Evolutionary conservation across 2,888 invertebrate genomes (phyloP).

Genomic region (Caenorhabditis sp.): DNA sequence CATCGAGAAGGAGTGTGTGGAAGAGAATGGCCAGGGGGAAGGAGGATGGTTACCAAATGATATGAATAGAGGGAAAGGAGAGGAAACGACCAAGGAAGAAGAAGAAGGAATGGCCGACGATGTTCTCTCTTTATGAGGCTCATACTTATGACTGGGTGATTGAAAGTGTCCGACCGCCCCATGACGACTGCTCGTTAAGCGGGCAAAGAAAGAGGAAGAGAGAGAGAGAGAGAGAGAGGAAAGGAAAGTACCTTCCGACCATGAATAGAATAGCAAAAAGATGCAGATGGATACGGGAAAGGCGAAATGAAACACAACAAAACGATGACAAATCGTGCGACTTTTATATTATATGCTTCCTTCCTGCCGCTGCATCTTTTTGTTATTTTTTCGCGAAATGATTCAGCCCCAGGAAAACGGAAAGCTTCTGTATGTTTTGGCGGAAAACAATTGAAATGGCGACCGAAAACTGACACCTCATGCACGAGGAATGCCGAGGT

Average conservation of each 20-base stretch:
- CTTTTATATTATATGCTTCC: constrained; percentile 16
- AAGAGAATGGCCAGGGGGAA: constrained; percentile 6
- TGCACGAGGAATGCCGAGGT: constrained; percentile 41
- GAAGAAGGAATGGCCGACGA: neutral
- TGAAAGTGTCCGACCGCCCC: too few relatives aligned
- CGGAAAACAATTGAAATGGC: neutral
- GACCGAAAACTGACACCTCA: constrained; percentile 45
- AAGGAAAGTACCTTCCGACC: too few relatives aligned
- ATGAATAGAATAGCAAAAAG: constrained; percentile 19
- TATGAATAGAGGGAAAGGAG: constrained; percentile 1
- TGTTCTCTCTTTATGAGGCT: constrained; percentile 3
- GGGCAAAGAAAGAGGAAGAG: neutral
- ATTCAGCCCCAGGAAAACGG: constrained; percentile 9
- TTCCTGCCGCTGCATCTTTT: neutral
- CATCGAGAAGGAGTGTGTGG: neutral
- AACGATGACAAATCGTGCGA: constrained; percentile 20
- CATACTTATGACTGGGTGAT: constrained; percentile 33
- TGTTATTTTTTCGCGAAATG: constrained; percentile 13
- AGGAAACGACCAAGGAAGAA: neutral
- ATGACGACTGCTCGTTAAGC: constrained; percentile 37
- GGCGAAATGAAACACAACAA: neutral
- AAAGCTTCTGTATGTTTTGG: constrained; percentile 41
- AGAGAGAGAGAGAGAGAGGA: neutral
- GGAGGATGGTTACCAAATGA: constrained; percentile 12
- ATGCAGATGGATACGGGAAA: neutral